These are phyloP conservation scores for Cotesia typhae DNA, from an alignment of 1,140 invertebrate species.

Conservation along the genomic window DNA sequence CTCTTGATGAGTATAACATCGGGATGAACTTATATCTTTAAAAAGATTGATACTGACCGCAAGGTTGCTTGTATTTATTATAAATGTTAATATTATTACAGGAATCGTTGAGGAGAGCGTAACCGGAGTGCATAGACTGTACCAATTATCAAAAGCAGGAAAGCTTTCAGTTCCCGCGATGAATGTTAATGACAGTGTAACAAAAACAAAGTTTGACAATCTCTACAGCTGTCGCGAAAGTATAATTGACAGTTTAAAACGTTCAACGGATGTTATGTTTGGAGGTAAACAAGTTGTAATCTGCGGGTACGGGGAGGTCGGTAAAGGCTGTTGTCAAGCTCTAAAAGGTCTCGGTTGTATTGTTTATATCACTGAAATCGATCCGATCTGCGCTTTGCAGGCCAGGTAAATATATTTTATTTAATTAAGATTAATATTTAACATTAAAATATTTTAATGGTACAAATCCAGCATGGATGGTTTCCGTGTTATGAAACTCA, in stretches of 20 bases:
- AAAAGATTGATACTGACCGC: no score
- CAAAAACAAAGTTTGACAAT: slow-evolving; percentile 99
- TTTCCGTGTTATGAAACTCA: slow-evolving; percentile 93
- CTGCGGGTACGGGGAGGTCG: slow-evolving; percentile 98
- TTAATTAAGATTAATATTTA: background rate
- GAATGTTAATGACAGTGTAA: slow-evolving; percentile 99
- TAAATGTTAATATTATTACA: slow-evolving; percentile 47
- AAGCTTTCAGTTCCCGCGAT: slow-evolving; percentile 97
- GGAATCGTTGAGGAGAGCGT: slow-evolving; percentile 98
- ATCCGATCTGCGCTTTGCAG: slow-evolving; percentile 97
- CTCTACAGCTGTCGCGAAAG: slow-evolving; percentile 91
- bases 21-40: no score
- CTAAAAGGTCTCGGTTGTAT: slow-evolving; percentile 94
- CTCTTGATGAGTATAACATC: no score
- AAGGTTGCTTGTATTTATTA: no score
- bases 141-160: slow-evolving; percentile 93
- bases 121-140: slow-evolving; percentile 95
- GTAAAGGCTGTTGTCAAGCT: slow-evolving; percentile 96
- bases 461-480: slow-evolving; percentile 89
- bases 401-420: slow-evolving; percentile 74
- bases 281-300: slow-evolving; percentile 96
- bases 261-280: slow-evolving; percentile 98
- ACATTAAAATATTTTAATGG: background rate
- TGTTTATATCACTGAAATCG: slow-evolving; percentile 96
- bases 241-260: slow-evolving; percentile 89